Base-by-base conservation (phyloP, 2,888 invertebrate species). In the Leucophenga montana region DNA sequence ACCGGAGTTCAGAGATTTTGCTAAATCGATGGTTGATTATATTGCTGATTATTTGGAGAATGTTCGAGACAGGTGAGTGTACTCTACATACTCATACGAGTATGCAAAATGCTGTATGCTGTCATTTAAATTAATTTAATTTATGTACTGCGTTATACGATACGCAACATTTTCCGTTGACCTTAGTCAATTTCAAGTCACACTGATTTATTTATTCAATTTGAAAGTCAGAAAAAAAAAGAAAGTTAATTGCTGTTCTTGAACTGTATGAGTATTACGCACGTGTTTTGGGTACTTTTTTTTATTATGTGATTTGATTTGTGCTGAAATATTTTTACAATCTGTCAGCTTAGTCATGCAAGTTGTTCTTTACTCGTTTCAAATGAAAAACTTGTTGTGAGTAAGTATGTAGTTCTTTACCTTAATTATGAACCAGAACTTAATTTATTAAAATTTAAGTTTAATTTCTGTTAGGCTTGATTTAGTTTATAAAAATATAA, bases 11-110 rank as follows among this genome's bases (percentile, higher is more conserved):
- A 94, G 93, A 87, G 94, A 95, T 80, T 95, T 95, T 87, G 96
- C 97, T 73, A 95, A 95, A 88, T 95, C 95, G 85, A 97, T 98
- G 95, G 93, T 96, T 50, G 97, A 97, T 85, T 98, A 96, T 88
- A 95, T 98, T 72, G 94, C 95, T 9, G 93, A 96, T 85, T 99
- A 99, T 89, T 90, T 97, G 89, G 96, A 97, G 88, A 97, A 95
- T 83, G 96, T 99, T 80, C 91, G 97, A 87, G 97, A 97, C 88
- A 94, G 95, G 95, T 95, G 89, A 77, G 77, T 72, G 56, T 70
- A 89, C 27, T 2, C 27, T 27, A 0, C 20, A 62, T 44, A 13
- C 57, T n/a, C n/a, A n/a, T n/a, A n/a, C n/a, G n/a, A n/a, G 72
- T 61, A 65, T 39, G 31, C 16, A 22, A n/a, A 33, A 53, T 16